Conservation (phyloP, 2,888 invertebrate genomes). For the Panopea generosa region DNA sequence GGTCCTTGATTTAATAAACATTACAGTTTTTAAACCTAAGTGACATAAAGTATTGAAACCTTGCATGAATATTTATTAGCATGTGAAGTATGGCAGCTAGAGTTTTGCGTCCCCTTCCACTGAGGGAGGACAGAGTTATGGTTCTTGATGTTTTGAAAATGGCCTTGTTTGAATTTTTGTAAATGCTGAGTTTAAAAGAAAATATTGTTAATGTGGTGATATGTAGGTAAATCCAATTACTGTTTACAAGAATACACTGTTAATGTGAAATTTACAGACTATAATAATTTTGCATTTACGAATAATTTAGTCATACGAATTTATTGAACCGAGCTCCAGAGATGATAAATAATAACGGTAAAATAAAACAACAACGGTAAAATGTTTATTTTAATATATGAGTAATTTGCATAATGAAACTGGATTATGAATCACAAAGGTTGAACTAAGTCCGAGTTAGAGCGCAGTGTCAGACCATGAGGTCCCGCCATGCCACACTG, state of each 20-base stretch:
- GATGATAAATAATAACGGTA: background rate
- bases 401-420: conserved; percentile 1
- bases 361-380: background rate
- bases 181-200: too few species aligned
- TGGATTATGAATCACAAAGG: background rate
- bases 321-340: background rate
- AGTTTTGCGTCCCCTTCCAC: too few species aligned
- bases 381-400: background rate
- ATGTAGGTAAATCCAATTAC: background rate
- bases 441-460: background rate
- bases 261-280: too few species aligned
- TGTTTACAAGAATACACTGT: conserved; percentile 2
- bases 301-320: background rate
- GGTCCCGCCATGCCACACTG: background rate
- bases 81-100: too few species aligned
- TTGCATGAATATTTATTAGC: too few species aligned
- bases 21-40: too few species aligned
- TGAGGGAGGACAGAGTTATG: too few species aligned
- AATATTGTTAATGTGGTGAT: background rate
- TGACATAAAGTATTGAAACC: too few species aligned
- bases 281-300: background rate
- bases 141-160: too few species aligned
- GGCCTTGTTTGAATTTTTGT: too few species aligned
- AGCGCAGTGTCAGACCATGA: background rate
- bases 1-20: too few species aligned